A percentile compares a stretch with the other conserved stretches of the same genome.
Evolutionary conservation across 2,113 vertebrate genomes (phyloP).

Genomic region (Caranx ignobilis): DNA sequence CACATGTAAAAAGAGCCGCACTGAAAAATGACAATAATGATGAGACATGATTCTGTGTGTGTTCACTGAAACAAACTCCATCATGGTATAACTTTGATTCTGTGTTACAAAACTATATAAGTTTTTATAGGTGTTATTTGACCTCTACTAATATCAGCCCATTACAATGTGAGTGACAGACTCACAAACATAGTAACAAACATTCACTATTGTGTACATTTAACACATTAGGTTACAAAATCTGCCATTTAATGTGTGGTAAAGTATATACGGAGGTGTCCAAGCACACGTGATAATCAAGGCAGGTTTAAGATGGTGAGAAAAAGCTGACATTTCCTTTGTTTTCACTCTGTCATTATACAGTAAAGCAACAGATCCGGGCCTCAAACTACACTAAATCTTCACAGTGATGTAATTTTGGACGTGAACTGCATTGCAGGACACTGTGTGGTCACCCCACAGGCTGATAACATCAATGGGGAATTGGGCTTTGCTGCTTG

Average conservation of each 20-base stretch:
- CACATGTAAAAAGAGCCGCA: not conserved
- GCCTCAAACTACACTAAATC: constrained; percentile 37
- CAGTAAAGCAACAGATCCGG: constrained; percentile 37
- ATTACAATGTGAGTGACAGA: not conserved
- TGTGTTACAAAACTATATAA: too few species aligned
- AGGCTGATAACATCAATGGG: not conserved
- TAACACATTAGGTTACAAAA: not conserved
- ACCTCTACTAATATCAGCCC: not conserved
- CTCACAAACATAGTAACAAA: too few species aligned
- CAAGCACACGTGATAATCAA: too few species aligned
- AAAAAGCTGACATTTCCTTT: not conserved
- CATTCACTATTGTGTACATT: not conserved
- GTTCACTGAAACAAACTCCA: not conserved
- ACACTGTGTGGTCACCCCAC: constrained; percentile 35
- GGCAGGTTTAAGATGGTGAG: not conserved
- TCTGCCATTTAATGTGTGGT: not conserved
- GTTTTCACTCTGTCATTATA: not conserved
- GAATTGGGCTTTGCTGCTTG: not conserved
- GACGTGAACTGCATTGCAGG: constrained; percentile 68
- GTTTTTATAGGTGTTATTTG: not conserved
- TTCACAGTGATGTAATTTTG: constrained; percentile 44
- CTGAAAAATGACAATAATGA: not conserved
- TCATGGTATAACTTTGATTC: not conserved
- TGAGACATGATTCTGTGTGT: not conserved
- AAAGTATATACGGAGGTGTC: not conserved